phyloP scores from a whole-genome alignment of 2,888 invertebrate genomes.

The Harmothoe impar region DNA sequence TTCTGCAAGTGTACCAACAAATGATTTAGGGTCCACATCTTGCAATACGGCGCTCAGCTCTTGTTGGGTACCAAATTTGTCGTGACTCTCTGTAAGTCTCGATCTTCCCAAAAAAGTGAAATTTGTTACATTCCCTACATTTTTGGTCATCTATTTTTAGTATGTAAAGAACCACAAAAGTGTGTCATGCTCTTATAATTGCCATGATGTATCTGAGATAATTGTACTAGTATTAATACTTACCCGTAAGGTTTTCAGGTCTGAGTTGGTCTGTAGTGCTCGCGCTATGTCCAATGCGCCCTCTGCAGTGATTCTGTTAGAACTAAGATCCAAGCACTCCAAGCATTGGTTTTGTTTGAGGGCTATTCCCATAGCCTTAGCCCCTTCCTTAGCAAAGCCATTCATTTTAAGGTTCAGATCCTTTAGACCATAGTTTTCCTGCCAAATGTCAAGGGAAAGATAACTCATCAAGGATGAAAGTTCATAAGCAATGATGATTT shows the following conservation, averaged over 20 bases:
- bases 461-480: not conserved
- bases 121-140: too few relatives aligned
- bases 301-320: conserved; percentile 77
- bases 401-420: conserved; percentile 77
- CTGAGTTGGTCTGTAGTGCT: conserved; percentile 75
- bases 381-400: conserved; percentile 77
- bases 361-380: conserved; percentile 75
- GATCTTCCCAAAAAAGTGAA: too few relatives aligned
- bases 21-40: too few relatives aligned
- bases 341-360: conserved; percentile 77
- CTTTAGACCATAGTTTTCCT: conserved; percentile 79
- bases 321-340: conserved; percentile 76
- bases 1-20: too few relatives aligned
- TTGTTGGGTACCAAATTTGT: too few relatives aligned
- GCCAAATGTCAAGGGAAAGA: not conserved
- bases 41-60: too few relatives aligned
- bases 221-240: too few relatives aligned
- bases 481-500: not conserved
- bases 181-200: too few relatives aligned
- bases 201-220: too few relatives aligned
- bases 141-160: too few relatives aligned
- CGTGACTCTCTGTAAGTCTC: too few relatives aligned
- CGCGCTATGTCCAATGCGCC: conserved; percentile 75
- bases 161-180: too few relatives aligned
- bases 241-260: conserved; percentile 68